Evolutionary conservation across 2,888 invertebrate genomes (phyloP), one percentile per base, ranked within the genome.

Genomic region (Sinhomidia bicolor): DNA sequence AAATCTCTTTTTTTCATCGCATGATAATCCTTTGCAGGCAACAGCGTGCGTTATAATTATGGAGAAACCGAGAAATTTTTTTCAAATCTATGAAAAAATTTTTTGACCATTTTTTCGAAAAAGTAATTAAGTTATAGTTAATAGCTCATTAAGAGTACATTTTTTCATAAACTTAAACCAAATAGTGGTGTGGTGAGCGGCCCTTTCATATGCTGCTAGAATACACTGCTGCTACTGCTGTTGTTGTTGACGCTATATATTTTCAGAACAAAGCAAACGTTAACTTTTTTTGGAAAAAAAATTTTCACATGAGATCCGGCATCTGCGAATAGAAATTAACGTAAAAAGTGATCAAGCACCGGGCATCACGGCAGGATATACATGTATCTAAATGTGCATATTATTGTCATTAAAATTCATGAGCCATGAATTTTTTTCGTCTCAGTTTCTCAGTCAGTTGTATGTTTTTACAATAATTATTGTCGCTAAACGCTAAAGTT

Each of bases 121-220:
- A 88, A 88, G 83, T 88, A 88, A 88, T 88, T 88, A 88, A 88
- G 88, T 88, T 88, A 83, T 54, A 65, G 57, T 82, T 88, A 88
- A 88, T 88, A 88, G 76, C 82, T 88, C 88, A 88, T 88, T 88
- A 88, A 81, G 88, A 62, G 62, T 68, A 62, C 17, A 87, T 87
- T 88, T 86, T 88, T 83, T 82, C 60, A 26, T 44, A 60, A 57
- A 54, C 0, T 65, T 44, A 12, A 81, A 47, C 47, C 54, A 65
- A 81, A 81, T 47, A 47, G 17, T 74, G 44, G 57, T 82, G 62
- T 82, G 62, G 26, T 36, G 80, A 74, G 87, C 87, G 87, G 87
- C 62, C 60, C 32, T 57, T 87, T 87, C 82, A 26, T 81, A 65
- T 23, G n/a, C 41, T 47, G 10, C 57, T 80, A 29, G 7, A 36